These are phyloP conservation scores for Triplophysa siluroides DNA, from an alignment of 2,113 vertebrate species.

Conservation along the genomic window DNA sequence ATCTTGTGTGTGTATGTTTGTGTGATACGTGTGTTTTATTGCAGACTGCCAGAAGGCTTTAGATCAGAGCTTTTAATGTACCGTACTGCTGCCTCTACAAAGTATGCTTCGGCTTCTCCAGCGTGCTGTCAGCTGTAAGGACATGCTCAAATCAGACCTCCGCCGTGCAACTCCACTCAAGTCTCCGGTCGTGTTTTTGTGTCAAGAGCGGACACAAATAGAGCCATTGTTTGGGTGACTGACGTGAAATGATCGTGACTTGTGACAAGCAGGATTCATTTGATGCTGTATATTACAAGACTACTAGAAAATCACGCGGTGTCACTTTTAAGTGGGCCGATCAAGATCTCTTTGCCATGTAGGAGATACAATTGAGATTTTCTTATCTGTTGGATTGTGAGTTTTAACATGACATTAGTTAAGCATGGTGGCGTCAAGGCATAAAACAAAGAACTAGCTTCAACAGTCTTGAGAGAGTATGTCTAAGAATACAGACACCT, in stretches of 20 bases:
- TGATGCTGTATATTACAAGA: not conserved
- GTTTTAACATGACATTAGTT: too few species aligned
- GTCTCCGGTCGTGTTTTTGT: conserved; percentile 47
- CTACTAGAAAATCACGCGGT: not conserved
- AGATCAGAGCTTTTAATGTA: conserved; percentile 35
- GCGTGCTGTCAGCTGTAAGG: conserved; percentile 37
- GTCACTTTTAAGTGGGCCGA: not conserved
- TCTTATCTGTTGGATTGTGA: too few species aligned
- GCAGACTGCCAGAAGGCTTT: conserved; percentile 38
- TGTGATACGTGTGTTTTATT: conserved; percentile 27
- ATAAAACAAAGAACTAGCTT: too few species aligned
- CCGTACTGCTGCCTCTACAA: conserved; percentile 40
- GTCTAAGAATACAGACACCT: conserved; percentile 4
- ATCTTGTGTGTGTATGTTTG: not conserved
- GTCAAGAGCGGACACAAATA: conserved; percentile 53
- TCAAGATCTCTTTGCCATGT: not conserved
- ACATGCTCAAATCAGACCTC: conserved; percentile 50
- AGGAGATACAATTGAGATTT: too few species aligned
- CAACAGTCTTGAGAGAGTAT: not conserved
- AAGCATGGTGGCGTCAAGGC: too few species aligned
- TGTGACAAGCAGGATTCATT: conserved; percentile 33
- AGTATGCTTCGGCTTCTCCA: conserved; percentile 9
- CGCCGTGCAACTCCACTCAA: conserved; percentile 38
- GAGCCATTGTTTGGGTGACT: conserved; percentile 54
- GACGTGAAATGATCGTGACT: conserved; percentile 44